Conservation (phyloP, 1,140 invertebrate species). For the Phortica variegata region DNA sequence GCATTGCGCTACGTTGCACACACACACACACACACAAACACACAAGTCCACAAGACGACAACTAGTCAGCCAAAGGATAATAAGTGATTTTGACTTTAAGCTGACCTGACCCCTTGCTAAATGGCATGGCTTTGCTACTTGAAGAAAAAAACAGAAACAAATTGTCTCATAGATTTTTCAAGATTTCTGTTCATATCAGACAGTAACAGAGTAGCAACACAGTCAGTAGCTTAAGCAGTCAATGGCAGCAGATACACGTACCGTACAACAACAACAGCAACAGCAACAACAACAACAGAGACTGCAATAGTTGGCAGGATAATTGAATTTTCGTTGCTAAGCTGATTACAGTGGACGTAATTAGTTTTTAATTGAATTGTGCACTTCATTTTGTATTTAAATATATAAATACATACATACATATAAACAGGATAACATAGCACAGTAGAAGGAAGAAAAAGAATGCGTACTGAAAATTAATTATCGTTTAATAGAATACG, state of each 20-base stretch:
- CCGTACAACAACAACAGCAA: not conserved
- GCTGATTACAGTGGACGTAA: slow-evolving; percentile 46
- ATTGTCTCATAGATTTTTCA: slow-evolving; percentile 14
- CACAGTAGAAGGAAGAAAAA: not conserved
- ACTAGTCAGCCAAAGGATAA: no score
- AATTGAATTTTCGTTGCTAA: slow-evolving; percentile 26
- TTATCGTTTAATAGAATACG: no score
- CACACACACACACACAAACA: no score
- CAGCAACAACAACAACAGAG: slow-evolving; percentile 24
- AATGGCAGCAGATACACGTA: not conserved
- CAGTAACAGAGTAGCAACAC: slow-evolving; percentile 18
- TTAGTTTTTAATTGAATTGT: slow-evolving; percentile 52
- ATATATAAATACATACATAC: no score
- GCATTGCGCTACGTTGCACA: no score
- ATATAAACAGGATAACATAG: no score
- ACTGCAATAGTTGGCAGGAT: slow-evolving; percentile 47
- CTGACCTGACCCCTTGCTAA: no score
- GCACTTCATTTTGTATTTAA: slow-evolving; percentile 23
- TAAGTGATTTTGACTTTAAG: no score
- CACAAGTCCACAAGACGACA: no score
- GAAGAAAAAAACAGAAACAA: slow-evolving; percentile 23
- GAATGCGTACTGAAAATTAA: not conserved
- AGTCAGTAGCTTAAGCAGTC: slow-evolving; percentile 3
- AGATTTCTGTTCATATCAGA: no score
- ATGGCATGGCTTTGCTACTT: slow-evolving; percentile 34